A percentile compares a stretch with the other conserved stretches of the same genome.
phyloP scores from a whole-genome alignment of 2,113 vertebrate genomes.

The Nematolebias whitei region DNA sequence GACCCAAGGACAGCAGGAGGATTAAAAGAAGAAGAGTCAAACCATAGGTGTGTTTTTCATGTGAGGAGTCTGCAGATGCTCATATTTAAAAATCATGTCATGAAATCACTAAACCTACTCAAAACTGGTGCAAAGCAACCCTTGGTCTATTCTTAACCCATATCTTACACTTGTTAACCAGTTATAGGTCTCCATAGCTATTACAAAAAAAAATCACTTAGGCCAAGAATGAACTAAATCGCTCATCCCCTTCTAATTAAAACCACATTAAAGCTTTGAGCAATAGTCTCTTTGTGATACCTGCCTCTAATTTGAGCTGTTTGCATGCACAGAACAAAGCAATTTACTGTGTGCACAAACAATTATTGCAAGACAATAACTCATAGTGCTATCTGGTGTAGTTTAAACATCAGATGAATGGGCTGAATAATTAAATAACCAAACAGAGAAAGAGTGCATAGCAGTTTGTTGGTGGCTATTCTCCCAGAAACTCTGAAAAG shows the following conservation, averaged over 20 bases:
- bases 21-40: conserved; percentile 34
- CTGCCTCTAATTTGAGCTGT: conserved; percentile 73
- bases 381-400: conserved; percentile 71
- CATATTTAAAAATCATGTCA: conserved; percentile 37
- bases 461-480: conserved; percentile 66
- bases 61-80: conserved; percentile 23
- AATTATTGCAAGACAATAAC: conserved; percentile 71
- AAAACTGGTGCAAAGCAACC: conserved; percentile 51
- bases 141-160: conserved; percentile 61
- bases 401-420: conserved; percentile 75
- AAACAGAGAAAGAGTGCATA: conserved; percentile 71
- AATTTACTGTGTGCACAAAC: conserved; percentile 77
- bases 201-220: conserved; percentile 64
- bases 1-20: too few species aligned
- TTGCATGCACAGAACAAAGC: conserved; percentile 75
- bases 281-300: conserved; percentile 76
- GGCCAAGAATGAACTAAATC: conserved; percentile 64
- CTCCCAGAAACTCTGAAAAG: conserved; percentile 67
- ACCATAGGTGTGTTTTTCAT: conserved; percentile 28
- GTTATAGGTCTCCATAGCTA: conserved; percentile 71
- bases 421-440: conserved; percentile 75
- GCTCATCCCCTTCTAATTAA: conserved; percentile 73
- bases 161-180: conserved; percentile 76
- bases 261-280: conserved; percentile 74
- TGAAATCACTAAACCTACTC: conserved; percentile 19